Conservation (phyloP, 2,113 vertebrate species). For the human region GRCh38 chr19:27917501-27918000, state of each 20-base stretch:
- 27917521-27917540: background rate
- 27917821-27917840: background rate
- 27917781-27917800: background rate
- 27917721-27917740: background rate
- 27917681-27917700: background rate
- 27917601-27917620: background rate
- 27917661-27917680: background rate
- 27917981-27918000: background rate
- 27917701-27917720: background rate
- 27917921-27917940: background rate
- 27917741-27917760: background rate
- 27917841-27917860: background rate
- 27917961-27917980: background rate
- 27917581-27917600: background rate
- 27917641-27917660: background rate
- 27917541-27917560: background rate
- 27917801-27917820: no score
- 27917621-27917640: background rate
- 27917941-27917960: background rate
- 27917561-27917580: background rate
- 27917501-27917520: background rate
- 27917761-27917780: background rate
- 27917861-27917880: background rate
- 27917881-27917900: background rate
- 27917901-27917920: background rate